These are phyloP conservation scores for Cheilosia soror DNA, from an alignment of 2,888 invertebrate genomes.

Conservation along the genomic window DNA sequence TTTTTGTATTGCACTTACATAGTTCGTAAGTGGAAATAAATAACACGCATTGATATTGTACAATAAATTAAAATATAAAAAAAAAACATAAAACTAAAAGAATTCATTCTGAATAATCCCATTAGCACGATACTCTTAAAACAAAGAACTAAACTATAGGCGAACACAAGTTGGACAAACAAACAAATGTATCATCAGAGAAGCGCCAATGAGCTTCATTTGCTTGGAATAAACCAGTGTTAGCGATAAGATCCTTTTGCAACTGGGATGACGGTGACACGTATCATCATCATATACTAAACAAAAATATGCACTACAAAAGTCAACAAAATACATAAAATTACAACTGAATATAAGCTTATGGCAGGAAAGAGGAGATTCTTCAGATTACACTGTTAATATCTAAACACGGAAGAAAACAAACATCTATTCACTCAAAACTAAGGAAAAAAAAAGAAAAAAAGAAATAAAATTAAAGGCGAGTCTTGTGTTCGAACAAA, in stretches of 20 bases:
- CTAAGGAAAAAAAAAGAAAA: constrained; percentile 21
- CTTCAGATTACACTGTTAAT: constrained; percentile 40
- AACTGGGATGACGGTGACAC: constrained; percentile 7
- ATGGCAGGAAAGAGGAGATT: constrained; percentile 54
- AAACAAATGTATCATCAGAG: constrained; percentile 14
- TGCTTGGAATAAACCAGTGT: constrained; percentile 54
- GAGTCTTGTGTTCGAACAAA: constrained; percentile 58
- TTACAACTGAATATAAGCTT: constrained; percentile 23
- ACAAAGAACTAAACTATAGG: constrained; percentile 49
- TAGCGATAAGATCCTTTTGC: constrained; percentile 13
- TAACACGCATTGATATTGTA: constrained; percentile 75
- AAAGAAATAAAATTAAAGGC: constrained; percentile 7
- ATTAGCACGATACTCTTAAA: constrained; percentile 65
- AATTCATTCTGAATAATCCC: constrained; percentile 55
- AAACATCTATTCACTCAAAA: constrained; percentile 23
- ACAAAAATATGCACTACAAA: constrained; percentile 2
- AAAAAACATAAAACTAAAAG: constrained; percentile 69
- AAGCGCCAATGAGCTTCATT: constrained; percentile 25
- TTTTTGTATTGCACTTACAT: constrained; percentile 70
- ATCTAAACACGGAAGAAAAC: constrained; percentile 28
- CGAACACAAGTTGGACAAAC: constrained; percentile 61
- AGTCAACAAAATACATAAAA: constrained; percentile 32
- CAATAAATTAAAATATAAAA: constrained; percentile 74
- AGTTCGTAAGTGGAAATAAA: constrained; percentile 71
- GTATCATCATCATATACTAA: constrained; percentile 25